Evolutionary conservation across 2,797 vertebrate genomes (phyloP).

Genomic region (Darevskia nairensis): DNA sequence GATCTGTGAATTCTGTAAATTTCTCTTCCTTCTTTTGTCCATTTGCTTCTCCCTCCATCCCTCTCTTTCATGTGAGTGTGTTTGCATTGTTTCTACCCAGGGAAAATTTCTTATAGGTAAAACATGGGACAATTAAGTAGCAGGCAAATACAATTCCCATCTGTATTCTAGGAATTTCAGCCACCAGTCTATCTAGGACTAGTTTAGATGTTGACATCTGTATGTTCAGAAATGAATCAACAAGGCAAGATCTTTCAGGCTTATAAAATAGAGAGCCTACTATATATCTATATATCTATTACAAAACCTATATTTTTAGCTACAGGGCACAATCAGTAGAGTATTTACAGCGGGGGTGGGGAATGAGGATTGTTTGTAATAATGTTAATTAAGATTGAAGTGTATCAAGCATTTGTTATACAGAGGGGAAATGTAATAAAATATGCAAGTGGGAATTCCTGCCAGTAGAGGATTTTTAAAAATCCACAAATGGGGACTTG

Average conservation of each 20-base stretch:
- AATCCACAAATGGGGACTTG: fast-evolving
- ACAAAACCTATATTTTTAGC: conserved; percentile 69
- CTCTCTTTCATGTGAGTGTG: conserved; percentile 27
- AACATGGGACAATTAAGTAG: conserved; percentile 75
- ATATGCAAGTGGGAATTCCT: conserved; percentile 40
- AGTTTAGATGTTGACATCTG: conserved; percentile 50
- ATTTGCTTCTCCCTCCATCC: background rate
- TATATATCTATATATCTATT: conserved; percentile 69
- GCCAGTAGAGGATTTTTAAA: conserved; percentile 40
- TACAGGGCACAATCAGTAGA: conserved; percentile 53
- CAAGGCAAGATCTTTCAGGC: conserved; percentile 62
- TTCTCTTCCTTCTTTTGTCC: conserved; percentile 39
- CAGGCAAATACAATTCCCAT: conserved; percentile 72
- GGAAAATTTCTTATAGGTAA: conserved; percentile 68
- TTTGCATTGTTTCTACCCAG: conserved; percentile 46
- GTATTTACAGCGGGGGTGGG: conserved; percentile 9
- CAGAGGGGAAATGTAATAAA: conserved; percentile 28
- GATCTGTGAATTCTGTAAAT: conserved; percentile 60
- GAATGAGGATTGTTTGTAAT: conserved; percentile 44
- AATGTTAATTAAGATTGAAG: conserved; percentile 49
- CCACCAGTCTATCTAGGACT: conserved; percentile 61
- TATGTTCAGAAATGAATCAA: conserved; percentile 46
- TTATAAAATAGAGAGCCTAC: conserved; percentile 69
- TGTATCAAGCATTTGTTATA: conserved; percentile 22
- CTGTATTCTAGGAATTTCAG: conserved; percentile 63